Evolutionary conservation across 1,140 invertebrate genomes (phyloP), one percentile per base, ranked within the genome.

Genomic region (Brachionus calyciflorus): DNA sequence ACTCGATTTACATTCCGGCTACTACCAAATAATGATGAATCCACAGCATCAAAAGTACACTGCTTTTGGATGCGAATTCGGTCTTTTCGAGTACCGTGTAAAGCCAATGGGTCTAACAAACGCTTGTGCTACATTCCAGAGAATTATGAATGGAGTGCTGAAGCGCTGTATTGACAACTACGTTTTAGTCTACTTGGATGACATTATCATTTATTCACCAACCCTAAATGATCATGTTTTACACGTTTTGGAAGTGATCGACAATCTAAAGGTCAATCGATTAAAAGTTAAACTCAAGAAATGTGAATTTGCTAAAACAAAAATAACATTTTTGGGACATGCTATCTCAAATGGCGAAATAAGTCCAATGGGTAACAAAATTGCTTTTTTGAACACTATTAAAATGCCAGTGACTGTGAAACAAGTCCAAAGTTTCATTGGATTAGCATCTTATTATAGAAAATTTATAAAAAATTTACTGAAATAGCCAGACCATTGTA

Each of bases 261-360:
- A 68, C n/a, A 24, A 19, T 21, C 17, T 68, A n/a, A 37, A 33
- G 30, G 7, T 40, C 10, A 82, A 84, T 3, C 81, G 82, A 14
- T 77, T 87, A 1, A 85, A 82, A 7, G 79, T 87, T 2, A 86
- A 84, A 21, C 77, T 83, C 0, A 51, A 81, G 60, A 86, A 86
- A 81, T 84, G 80, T 33, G 63, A 83, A 41, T 87, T 87, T 78
- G 81, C 26, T 79, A 26, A 78, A 81, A 65, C 46, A 49, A 10
- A 77, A 83, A 75, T 53, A 86, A 2, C 76, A 79, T 28, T 85
- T 84, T 78, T 79, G 86, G 37, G 86, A 85, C 0, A n/a, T n/a
- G n/a, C n/a, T n/a, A n/a, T n/a, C n/a, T n/a, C n/a, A n/a, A n/a
- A n/a, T n/a, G n/a, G n/a, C n/a, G n/a, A n/a, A n/a, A n/a, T n/a